Conservation (phyloP, 2,888 invertebrate genomes). For the Limnephilus rhombicus region DNA sequence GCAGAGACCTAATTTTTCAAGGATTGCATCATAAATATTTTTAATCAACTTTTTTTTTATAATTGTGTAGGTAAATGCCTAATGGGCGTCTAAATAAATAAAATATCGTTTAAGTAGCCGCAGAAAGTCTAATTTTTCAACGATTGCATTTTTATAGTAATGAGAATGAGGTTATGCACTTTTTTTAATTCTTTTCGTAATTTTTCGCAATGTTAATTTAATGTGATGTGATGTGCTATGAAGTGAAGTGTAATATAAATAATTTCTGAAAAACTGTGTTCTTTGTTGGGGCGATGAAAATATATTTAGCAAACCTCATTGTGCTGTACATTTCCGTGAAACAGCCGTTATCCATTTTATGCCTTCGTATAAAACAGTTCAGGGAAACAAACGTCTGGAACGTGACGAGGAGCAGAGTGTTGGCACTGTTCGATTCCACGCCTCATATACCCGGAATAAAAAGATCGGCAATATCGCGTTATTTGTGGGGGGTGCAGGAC, state of each 20-base stretch:
- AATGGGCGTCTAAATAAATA: no score
- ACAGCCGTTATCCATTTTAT: conserved; percentile 12
- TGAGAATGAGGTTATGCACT: background rate
- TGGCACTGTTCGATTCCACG: conserved; percentile 40
- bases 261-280: background rate
- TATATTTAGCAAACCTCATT: background rate
- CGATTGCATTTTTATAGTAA: background rate
- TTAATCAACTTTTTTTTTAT: no score
- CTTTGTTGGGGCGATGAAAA: background rate
- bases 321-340: background rate
- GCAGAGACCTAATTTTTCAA: no score
- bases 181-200: background rate
- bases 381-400: conserved; percentile 16
- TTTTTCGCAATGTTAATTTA: no score
- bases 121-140: background rate
- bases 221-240: background rate
- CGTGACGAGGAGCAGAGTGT: conserved; percentile 35
- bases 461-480: conserved; percentile 22
- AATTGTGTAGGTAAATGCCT: no score
- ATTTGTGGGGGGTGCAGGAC: background rate
- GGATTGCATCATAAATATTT: no score
- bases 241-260: background rate
- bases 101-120: background rate
- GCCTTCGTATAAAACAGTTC: conserved; percentile 7
- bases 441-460: conserved; percentile 56